Conservation (phyloP, 1,140 invertebrate species). For the Notospermus geniculatus region DNA sequence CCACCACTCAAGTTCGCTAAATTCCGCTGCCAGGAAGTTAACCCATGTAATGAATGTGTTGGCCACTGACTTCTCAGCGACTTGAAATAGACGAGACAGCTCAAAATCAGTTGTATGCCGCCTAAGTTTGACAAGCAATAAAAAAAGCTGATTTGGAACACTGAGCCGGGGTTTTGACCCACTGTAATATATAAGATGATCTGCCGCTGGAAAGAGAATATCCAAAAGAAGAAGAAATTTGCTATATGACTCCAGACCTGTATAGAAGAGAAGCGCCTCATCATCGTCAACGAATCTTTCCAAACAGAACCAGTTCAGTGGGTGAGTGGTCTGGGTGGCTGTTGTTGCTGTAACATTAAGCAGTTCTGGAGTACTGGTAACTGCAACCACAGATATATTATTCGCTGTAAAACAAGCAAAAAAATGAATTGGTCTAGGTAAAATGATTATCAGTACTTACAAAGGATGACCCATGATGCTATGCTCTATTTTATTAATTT, state of each 20-base stretch:
- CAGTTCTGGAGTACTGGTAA: too few species aligned
- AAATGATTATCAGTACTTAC: too few species aligned
- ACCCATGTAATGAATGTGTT: conserved; percentile 3
- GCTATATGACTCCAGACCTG: conserved; percentile 18
- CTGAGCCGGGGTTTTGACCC: conserved; percentile 12
- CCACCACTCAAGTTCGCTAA: conserved; percentile 1
- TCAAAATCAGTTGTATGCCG: conserved; percentile 32
- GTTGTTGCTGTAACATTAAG: too few species aligned
- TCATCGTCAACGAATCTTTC: conserved; percentile 15
- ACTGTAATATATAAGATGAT: conserved; percentile 50
- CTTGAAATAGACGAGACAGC: conserved; percentile 31
- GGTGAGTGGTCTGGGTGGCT: too few species aligned
- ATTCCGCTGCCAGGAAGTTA: not conserved
- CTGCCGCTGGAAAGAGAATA: conserved; percentile 11
- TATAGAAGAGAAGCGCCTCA: conserved; percentile 46
- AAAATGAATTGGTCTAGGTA: too few species aligned
- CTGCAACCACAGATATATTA: too few species aligned
- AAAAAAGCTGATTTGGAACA: conserved; percentile 31
- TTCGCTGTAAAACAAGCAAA: too few species aligned
- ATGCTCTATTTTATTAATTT: too few species aligned
- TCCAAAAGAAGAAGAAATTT: conserved; percentile 22
- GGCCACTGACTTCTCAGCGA: not conserved
- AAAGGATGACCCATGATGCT: too few species aligned
- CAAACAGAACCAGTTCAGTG: too few species aligned
- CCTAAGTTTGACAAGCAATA: conserved; percentile 37